Percentiles rank a stretch among this genome's conserved stretches.
Conservation (phyloP, 1,140 invertebrate genomes). For the Daktulosphaira vitifoliae region DNA sequence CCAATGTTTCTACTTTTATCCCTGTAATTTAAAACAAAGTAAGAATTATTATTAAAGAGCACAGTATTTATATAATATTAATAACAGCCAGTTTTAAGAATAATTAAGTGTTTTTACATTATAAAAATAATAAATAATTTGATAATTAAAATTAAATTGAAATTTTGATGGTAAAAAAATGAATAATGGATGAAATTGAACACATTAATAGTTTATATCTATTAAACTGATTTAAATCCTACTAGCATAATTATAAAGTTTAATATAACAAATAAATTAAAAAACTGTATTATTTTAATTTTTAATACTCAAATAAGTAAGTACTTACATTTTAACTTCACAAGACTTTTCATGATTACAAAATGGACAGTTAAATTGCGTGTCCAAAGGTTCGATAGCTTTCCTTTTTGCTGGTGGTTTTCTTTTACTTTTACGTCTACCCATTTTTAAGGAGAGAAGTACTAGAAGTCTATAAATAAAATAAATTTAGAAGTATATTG, state of each 20-base stretch:
- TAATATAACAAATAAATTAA: not conserved
- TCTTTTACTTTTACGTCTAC: constrained; percentile 90
- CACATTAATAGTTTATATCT: too few relatives aligned
- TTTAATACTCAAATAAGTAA: not conserved
- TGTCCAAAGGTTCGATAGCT: constrained; percentile 86
- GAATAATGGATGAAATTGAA: too few relatives aligned
- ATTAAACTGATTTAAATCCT: too few relatives aligned
- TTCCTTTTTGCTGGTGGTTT: constrained; percentile 93
- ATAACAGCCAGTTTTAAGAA: not conserved
- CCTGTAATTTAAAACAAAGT: constrained; percentile 60
- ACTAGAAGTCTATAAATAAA: too few relatives aligned
- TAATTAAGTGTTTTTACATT: not conserved
- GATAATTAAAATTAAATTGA: not conserved
- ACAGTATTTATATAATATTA: too few relatives aligned
- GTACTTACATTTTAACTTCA: constrained; percentile 94
- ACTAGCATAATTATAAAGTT: not conserved
- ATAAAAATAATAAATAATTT: constrained; percentile 2
- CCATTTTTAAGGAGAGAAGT: constrained; percentile 74
- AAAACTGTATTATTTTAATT: too few relatives aligned
- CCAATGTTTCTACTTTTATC: constrained; percentile 88
- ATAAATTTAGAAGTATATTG: too few relatives aligned
- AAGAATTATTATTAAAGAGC: constrained; percentile 28
- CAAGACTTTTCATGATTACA: constrained; percentile 99
- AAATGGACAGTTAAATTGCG: constrained; percentile 98
- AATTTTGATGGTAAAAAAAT: too few relatives aligned